phyloP scores from a whole-genome alignment of 2,888 invertebrate genomes.

The Dolichopus griseipennis region DNA sequence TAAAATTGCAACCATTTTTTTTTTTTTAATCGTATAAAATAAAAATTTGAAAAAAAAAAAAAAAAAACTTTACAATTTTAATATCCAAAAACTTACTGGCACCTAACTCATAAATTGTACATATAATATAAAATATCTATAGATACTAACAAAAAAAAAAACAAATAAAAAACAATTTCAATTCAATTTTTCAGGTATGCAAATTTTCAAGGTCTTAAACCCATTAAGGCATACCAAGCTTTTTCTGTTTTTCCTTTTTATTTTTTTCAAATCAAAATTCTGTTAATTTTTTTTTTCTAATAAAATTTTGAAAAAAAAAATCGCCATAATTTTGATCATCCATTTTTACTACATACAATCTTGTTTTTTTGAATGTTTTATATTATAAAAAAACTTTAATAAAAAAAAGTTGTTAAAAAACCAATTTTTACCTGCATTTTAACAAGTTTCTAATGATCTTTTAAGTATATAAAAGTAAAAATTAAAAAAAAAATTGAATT shows the following conservation, averaged over 20 bases:
- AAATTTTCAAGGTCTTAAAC: conserved; percentile 6
- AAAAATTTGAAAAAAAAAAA: background rate
- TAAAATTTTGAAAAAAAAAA: background rate
- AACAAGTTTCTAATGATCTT: background rate
- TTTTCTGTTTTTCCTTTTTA: background rate
- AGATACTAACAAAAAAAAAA: no score
- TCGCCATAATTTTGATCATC: background rate
- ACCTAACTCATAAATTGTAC: background rate
- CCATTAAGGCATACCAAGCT: background rate
- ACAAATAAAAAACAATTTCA: background rate
- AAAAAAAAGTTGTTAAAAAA: no score
- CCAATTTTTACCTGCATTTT: background rate
- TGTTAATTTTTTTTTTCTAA: background rate
- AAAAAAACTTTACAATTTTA: background rate
- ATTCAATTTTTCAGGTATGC: conserved; percentile 6
- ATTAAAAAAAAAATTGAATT: background rate
- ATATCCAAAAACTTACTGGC: background rate
- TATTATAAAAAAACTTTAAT: no score
- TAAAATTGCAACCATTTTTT: background rate
- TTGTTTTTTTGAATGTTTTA: no score
- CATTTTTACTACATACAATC: background rate
- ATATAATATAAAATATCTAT: background rate
- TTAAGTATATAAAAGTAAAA: background rate
- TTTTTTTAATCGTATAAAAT: background rate
- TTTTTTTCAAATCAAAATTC: background rate